These are phyloP conservation scores for Tangara arthus DNA, from an alignment of 2,797 vertebrate species.

Conservation along the genomic window DNA sequence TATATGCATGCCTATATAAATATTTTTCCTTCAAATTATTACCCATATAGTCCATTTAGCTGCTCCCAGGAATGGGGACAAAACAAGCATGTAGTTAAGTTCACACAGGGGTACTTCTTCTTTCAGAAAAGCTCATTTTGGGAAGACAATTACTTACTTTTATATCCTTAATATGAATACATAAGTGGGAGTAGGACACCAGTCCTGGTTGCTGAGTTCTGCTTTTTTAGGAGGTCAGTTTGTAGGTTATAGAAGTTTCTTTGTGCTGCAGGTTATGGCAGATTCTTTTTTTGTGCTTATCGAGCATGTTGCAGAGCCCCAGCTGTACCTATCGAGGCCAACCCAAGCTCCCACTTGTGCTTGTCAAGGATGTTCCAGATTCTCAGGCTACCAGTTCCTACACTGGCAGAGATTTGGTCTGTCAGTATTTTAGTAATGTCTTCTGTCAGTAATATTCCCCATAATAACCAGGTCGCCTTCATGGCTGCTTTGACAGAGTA, in stretches of 20 bases:
- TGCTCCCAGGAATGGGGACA: background rate
- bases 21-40: background rate
- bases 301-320: background rate
- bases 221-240: background rate
- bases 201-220: background rate
- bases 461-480: background rate
- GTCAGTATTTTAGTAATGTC: background rate
- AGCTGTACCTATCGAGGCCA: background rate
- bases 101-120: background rate
- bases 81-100: background rate
- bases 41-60: background rate
- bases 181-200: rapidly evolving
- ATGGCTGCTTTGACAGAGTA: background rate
- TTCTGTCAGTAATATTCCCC: background rate
- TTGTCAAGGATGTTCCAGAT: background rate
- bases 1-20: background rate
- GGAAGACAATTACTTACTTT: background rate
- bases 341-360: background rate
- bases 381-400: background rate
- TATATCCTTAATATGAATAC: background rate
- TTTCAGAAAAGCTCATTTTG: background rate
- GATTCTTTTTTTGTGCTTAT: background rate
- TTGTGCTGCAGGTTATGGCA: background rate
- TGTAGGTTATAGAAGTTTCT: background rate
- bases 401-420: background rate